Evolutionary conservation across 2,113 vertebrate genomes (phyloP).

Genomic region (Oreochromis tanganicae): DNA sequence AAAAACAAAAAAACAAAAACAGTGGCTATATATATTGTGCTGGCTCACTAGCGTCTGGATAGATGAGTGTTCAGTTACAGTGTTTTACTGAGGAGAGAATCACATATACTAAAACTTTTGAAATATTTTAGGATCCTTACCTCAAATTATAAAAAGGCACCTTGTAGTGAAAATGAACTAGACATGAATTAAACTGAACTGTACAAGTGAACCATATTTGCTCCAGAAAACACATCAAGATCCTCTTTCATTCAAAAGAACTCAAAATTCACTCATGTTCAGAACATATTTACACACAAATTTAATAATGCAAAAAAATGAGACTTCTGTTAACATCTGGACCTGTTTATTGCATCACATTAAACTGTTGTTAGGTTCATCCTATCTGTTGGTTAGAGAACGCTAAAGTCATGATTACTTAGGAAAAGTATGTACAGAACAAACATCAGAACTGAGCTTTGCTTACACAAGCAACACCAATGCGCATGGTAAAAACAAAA

Average conservation of each 20-base stretch:
- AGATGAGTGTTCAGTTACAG: background rate
- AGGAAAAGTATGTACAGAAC: constrained; percentile 23
- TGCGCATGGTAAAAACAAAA: background rate
- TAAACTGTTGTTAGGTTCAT: constrained; percentile 48
- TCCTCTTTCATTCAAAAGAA: background rate
- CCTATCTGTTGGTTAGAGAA: constrained; percentile 48
- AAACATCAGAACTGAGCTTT: constrained; percentile 14
- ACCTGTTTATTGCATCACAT: constrained; percentile 64
- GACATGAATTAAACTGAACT: background rate
- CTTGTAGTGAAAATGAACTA: background rate
- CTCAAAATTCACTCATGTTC: background rate
- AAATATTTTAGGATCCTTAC: background rate
- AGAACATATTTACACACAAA: background rate
- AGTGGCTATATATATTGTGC: background rate
- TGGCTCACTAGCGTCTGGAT: background rate
- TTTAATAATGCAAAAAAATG: background rate
- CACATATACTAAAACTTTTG: background rate
- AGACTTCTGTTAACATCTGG: constrained; percentile 1
- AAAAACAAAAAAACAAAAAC: no score
- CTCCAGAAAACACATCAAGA: background rate
- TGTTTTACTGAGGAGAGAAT: background rate
- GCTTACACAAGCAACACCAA: constrained; percentile 5
- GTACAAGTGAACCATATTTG: background rate
- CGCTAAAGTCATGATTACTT: constrained; percentile 24
- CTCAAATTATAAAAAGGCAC: background rate